These are phyloP conservation scores for Montipora cactus DNA, from an alignment of 64 coral and sea anemone species.

Conservation along the genomic window DNA sequence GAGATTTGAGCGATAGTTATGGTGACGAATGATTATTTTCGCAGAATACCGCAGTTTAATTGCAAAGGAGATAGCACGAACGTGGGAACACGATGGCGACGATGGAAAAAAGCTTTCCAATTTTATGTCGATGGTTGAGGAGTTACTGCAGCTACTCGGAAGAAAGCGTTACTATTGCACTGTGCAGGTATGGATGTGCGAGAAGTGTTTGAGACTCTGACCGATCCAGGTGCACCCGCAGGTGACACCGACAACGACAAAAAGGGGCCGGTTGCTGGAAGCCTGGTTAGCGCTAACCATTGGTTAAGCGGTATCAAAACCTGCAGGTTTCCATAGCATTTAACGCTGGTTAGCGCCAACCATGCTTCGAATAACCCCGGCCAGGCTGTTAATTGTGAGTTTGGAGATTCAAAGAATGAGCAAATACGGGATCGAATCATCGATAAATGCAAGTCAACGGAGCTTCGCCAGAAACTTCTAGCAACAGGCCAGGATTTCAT, in stretches of 20 bases:
- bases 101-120: conserved; percentile 46
- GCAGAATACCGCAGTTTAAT: background rate
- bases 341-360: too few relatives aligned
- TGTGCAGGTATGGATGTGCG: conserved; percentile 60
- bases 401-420: conserved; percentile 38
- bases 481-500: conserved; percentile 25
- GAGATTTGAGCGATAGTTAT: background rate
- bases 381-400: conserved; percentile 49
- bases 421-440: conserved; percentile 68
- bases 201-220: conserved; percentile 59
- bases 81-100: conserved; percentile 19
- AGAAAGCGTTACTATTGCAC: conserved; percentile 18
- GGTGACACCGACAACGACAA: background rate
- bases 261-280: background rate
- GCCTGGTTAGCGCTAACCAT: too few relatives aligned
- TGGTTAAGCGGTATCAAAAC: too few relatives aligned
- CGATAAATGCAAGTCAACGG: conserved; percentile 53
- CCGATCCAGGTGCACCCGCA: conserved; percentile 27
- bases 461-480: conserved; percentile 50
- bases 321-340: too few relatives aligned
- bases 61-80: conserved; percentile 20
- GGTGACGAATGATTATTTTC: background rate
- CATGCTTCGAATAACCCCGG: too few relatives aligned
- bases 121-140: conserved; percentile 41
- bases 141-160: conserved; percentile 5